Conservation (phyloP, 2,888 invertebrate species). For the Aricia artaxerxes region DNA sequence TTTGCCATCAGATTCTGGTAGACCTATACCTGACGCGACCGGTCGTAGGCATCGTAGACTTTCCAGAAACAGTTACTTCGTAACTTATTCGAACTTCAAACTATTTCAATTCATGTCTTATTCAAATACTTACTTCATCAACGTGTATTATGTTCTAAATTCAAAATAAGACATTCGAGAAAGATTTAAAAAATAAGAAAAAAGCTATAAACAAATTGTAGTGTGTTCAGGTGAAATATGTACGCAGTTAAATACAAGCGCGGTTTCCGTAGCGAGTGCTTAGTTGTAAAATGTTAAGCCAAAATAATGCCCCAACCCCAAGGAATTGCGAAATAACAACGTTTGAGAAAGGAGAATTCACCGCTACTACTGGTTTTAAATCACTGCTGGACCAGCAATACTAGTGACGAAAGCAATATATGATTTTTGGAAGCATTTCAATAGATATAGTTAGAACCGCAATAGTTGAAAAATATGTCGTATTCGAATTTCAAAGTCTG, state of each 20-base stretch:
- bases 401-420: background rate
- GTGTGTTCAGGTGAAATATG: slow-evolving; percentile 14
- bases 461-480: too few species aligned
- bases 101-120: too few species aligned
- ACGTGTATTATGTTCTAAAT: too few species aligned
- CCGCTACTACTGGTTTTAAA: slow-evolving; percentile 35
- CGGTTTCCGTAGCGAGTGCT: slow-evolving; percentile 38
- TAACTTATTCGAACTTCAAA: too few species aligned
- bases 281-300: slow-evolving; percentile 42
- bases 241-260: slow-evolving; percentile 21
- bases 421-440: too few species aligned
- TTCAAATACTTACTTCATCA: too few species aligned
- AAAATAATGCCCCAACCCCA: slow-evolving; percentile 44
- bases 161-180: background rate
- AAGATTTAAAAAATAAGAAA: background rate
- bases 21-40: too few species aligned
- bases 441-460: too few species aligned
- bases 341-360: slow-evolving; percentile 36
- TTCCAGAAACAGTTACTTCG: too few species aligned
- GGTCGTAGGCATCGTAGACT: too few species aligned
- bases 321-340: slow-evolving; percentile 44
- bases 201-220: background rate
- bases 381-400: background rate
- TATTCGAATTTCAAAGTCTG: too few species aligned
- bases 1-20: too few species aligned